Evolutionary conservation across 1,140 invertebrate species (phyloP), one percentile per base, ranked within the genome.

Genomic region (Octopus sinensis): DNA sequence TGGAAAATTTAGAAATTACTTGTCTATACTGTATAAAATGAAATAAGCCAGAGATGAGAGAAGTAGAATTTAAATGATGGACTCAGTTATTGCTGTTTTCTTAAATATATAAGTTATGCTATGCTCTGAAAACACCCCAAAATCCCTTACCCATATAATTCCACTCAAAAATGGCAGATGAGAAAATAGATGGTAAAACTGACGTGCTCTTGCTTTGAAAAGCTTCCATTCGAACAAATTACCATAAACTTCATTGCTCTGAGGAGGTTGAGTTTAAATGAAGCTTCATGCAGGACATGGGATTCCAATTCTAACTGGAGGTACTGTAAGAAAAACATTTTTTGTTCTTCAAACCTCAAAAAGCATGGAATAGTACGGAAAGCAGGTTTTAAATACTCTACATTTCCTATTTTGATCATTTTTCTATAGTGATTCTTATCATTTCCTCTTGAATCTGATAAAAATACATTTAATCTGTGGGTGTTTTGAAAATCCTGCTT

Each of bases 261-360:
- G 68, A 73, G 68, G 30, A 43, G 30, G 30, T 43, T 43, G 30
- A 43, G 30, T 43, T 43, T 43, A 43, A 43, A 43, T 43, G 30
- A 73, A 73, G 68, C 68, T 73, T 73, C 68, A 73, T 13, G 68
- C 68, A 73, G 68, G 68, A 73, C 68, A 73, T 73, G 68, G 68
- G 68, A 73, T 73, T 73, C 68, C 68, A 73, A 73, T 73, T 73
- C 68, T 73, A 73, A 73, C 68, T 73, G 68, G 68, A 73, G 68
- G 68, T 73, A 73, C 68, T 73, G 68, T 73, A 73, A 73, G 68
- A 73, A 73, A 73, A 73, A 73, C 68, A 73, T 73, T 73, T 73
- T 73, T 73, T 73, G 68, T 73, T 73, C 68, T 73, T 73, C 68
- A 73, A 73, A 13, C 68, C 5, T 43, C 30, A 13, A 73, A 73